Evolutionary conservation across 1,140 invertebrate species (phyloP), one percentile per base, ranked within the genome.

Genomic region (Branchinecta lindahli): DNA sequence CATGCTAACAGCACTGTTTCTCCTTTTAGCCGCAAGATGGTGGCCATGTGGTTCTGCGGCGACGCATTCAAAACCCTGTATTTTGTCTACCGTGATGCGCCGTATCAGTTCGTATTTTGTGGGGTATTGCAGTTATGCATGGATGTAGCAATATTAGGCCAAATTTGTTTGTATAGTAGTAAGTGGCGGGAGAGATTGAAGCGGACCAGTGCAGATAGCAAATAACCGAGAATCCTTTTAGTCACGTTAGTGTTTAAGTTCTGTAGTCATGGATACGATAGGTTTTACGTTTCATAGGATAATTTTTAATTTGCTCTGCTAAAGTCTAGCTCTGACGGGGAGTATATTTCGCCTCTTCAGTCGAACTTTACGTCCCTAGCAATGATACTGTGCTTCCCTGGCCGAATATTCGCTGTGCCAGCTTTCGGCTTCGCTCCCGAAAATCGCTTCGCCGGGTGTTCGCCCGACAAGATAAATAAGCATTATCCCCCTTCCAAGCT

Each of bases 31-130:
- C 79, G 83, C 69, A 82, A 82, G 74, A 99, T 98, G 96, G 96
- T 99, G 47, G 80, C 90, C 20, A 92, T 98, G 9, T 84, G 70
- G 70, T 67, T 73, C 12, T 21, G 78, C 72, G 85, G 85, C 74
- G 96, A 99, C 83, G 81, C 95, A 65, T 98, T 96, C 79, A 99
- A 99, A 82, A 99, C 96, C 72, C 84, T 86, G 68, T 99, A 99
- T 79, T 99, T 98, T 80, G 83, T 98, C 71, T 77, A 93, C 69
- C 84, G 92, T 74, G 83, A 89, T 73, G 90, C 93, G 10, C 96
- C 96, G 0, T 81, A 89, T 45, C 96, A 99, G 79, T 99, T 99
- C 81, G 91, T 88, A 85, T 83, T 98, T 61, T 99, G 96, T 81
- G 95, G 94, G 70, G 84, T 85, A 73, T 83, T 98, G 69, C 96